These are phyloP conservation scores for Nowickia ferox DNA, from an alignment of 2,888 invertebrate genomes.

Conservation along the genomic window DNA sequence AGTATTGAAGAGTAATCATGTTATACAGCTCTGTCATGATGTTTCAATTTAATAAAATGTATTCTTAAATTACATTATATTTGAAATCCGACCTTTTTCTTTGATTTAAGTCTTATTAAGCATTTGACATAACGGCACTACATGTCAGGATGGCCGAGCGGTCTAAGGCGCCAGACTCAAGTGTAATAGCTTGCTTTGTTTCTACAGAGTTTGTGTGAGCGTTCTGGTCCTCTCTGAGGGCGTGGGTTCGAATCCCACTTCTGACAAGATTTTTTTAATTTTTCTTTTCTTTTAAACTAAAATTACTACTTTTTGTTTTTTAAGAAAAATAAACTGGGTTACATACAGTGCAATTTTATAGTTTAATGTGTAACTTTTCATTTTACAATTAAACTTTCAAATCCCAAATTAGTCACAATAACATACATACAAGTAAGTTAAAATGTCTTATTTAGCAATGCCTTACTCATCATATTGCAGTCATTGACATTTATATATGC, in stretches of 20 bases:
- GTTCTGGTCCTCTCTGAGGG: conserved; percentile 66
- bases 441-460: not conserved
- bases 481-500: conserved; percentile 51
- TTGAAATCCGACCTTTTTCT: too few species aligned
- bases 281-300: too few species aligned
- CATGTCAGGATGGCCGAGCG: conserved; percentile 70
- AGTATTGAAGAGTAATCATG: too few species aligned
- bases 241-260: too few species aligned
- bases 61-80: too few species aligned
- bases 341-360: not conserved
- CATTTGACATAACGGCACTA: too few species aligned
- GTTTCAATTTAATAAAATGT: too few species aligned
- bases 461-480: conserved; percentile 49
- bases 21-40: too few species aligned
- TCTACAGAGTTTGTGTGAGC: conserved; percentile 61
- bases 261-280: too few species aligned
- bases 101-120: too few species aligned
- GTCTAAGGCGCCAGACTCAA: conserved; percentile 79
- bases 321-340: not conserved
- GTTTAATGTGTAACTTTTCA: not conserved
- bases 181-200: conserved; percentile 75
- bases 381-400: conserved; percentile 19
- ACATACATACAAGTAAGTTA: too few species aligned
- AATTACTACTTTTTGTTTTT: conserved; percentile 16
- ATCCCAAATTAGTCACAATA: conserved; percentile 6